A percentile compares a stretch with the other conserved stretches of the same genome.
These are phyloP conservation scores for Malaclemys terrapin DNA, from an alignment of 2,113 vertebrate genomes.

Conservation along the genomic window DNA sequence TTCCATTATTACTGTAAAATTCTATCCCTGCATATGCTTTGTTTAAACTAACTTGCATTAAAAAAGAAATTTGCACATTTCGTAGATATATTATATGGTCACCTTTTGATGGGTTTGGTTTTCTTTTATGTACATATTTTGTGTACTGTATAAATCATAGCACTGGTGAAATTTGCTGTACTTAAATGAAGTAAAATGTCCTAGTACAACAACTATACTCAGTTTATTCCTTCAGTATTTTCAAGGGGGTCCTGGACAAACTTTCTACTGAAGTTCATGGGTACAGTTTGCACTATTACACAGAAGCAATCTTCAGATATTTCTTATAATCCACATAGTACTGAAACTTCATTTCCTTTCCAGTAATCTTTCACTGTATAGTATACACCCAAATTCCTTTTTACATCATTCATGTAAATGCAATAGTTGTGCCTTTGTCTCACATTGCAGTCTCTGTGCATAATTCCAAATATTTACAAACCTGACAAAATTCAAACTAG, in stretches of 20 bases:
- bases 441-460: neutral
- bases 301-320: neutral
- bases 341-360: conserved; percentile 49
- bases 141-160: conserved; percentile 76
- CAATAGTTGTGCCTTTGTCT: conserved; percentile 13
- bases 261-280: neutral
- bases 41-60: conserved; percentile 58
- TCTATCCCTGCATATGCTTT: conserved; percentile 53
- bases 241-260: neutral
- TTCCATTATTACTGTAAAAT: conserved; percentile 31
- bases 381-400: neutral
- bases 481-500: neutral
- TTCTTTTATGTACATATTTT: conserved; percentile 74
- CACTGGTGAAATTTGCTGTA: conserved; percentile 66
- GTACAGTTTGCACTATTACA: neutral
- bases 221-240: conserved; percentile 59
- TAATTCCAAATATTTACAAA: neutral
- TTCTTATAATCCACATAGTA: conserved; percentile 28
- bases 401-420: neutral
- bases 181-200: conserved; percentile 76
- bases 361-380: neutral
- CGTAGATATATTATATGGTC: conserved; percentile 50
- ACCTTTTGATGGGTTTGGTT: conserved; percentile 65
- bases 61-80: conserved; percentile 77
- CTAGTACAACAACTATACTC: conserved; percentile 55